Evolutionary conservation across 1,140 invertebrate genomes (phyloP).

Genomic region (Palaemon carinicauda): DNA sequence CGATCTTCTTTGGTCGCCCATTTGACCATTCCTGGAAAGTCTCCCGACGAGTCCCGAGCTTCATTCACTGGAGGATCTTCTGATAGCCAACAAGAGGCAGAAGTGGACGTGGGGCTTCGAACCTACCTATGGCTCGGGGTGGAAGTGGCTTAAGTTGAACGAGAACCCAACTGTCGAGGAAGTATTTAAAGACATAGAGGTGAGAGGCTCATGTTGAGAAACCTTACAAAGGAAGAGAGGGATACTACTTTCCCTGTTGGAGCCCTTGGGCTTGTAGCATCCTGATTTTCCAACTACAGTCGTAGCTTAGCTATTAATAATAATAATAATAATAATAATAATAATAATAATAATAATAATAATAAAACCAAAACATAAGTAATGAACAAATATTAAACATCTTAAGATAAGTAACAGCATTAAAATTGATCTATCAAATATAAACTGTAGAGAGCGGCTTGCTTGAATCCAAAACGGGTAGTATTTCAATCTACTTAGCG

Average conservation of each 20-base stretch:
- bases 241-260: no score
- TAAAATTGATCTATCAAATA: no score
- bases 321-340: not conserved
- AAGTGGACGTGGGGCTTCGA: constrained; percentile 49
- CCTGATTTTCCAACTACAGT: no score
- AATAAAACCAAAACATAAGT: no score
- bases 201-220: not conserved
- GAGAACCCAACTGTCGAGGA: constrained; percentile 28
- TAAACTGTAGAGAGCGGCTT: no score
- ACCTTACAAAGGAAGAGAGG: no score
- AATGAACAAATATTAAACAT: no score
- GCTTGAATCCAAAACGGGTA: no score
- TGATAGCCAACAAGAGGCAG: not conserved
- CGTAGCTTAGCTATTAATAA: not conserved
- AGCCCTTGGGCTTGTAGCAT: no score
- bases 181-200: constrained; percentile 23
- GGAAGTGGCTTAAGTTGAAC: constrained; percentile 48
- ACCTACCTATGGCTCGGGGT: constrained; percentile 38
- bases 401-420: no score
- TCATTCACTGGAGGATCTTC: constrained; percentile 27
- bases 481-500: no score
- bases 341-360: not conserved
- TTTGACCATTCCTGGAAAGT: constrained; percentile 41
- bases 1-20: constrained; percentile 41
- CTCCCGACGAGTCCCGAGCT: not conserved